Percentiles rank a stretch among this genome's conserved stretches.
Conservation (phyloP, 2,113 vertebrate species). For the Onychostruthus taczanowskii region DNA sequence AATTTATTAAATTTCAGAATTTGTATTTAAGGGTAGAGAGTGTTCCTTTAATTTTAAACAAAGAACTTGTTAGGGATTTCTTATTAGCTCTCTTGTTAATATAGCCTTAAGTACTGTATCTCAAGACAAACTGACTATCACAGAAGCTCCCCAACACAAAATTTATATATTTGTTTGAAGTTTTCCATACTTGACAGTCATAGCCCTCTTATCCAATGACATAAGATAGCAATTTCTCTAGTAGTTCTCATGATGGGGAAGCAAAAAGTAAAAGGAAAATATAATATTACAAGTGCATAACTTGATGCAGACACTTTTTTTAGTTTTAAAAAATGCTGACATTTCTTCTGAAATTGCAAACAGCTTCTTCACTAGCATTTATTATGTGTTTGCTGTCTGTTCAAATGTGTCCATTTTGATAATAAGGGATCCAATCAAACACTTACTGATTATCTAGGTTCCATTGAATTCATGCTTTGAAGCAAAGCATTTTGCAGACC, state of each 20-base stretch:
- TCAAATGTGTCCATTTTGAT: not conserved
- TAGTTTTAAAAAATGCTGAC: not conserved
- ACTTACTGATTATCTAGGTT: not conserved
- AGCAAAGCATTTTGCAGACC: not conserved
- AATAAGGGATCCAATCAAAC: not conserved
- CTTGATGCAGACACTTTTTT: not conserved
- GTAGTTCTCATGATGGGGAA: not conserved
- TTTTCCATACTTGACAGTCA: not conserved
- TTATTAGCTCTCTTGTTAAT: not conserved
- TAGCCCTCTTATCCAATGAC: not conserved
- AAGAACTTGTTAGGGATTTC: not conserved
- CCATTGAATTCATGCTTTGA: not conserved
- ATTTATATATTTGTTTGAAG: not conserved
- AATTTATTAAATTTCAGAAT: not conserved
- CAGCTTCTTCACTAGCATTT: not conserved
- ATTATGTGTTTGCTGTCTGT: not conserved
- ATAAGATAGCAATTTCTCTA: not conserved
- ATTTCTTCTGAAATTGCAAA: not conserved
- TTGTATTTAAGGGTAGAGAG: accelerated
- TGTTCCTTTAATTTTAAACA: not conserved
- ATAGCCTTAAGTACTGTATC: not conserved
- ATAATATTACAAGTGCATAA: not conserved
- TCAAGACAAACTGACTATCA: not conserved
- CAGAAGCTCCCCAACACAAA: not conserved
- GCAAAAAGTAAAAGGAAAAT: not conserved